Percentiles rank a stretch among this genome's conserved stretches.
Evolutionary conservation across 2,888 invertebrate species (phyloP).

Genomic region (Ptychoptera albimana): DNA sequence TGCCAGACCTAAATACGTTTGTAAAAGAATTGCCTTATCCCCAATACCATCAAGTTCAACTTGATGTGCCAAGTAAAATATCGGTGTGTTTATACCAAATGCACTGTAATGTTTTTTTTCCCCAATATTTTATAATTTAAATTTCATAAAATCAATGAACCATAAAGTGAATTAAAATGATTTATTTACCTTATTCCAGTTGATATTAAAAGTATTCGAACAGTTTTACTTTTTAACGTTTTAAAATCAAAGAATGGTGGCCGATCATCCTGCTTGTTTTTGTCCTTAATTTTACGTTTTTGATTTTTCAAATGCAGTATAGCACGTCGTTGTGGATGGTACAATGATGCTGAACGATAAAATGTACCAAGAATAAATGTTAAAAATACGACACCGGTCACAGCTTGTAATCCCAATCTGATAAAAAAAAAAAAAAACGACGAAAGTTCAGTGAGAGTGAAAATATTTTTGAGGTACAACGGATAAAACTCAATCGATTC

Average conservation of each 20-base stretch:
- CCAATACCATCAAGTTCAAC: constrained; percentile 59
- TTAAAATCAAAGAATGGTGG: constrained; percentile 78
- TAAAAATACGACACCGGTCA: constrained; percentile 67
- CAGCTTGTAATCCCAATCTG: constrained; percentile 69
- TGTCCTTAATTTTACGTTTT: constrained; percentile 67
- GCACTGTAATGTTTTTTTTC: constrained; percentile 30
- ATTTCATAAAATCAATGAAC: neutral
- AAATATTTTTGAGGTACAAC: neutral
- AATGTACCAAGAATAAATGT: constrained; percentile 76
- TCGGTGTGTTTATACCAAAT: constrained; percentile 73
- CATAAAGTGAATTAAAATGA: neutral
- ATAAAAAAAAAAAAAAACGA: constrained; percentile 56
- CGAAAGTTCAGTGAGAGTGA: constrained; percentile 6
- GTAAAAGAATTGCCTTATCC: constrained; percentile 45
- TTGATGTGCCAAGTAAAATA: constrained; percentile 67
- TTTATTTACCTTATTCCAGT: constrained; percentile 43
- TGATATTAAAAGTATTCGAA: constrained; percentile 64
- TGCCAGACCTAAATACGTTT: constrained; percentile 63
- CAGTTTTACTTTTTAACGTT: constrained; percentile 68
- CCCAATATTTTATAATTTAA: too few species aligned
- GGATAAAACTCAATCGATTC: neutral
- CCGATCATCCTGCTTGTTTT: constrained; percentile 57
- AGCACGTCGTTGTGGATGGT: constrained; percentile 73
- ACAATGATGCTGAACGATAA: constrained; percentile 75
- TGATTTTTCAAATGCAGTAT: constrained; percentile 81